These are phyloP conservation scores for Parthenolecanium corni DNA, from an alignment of 2,888 invertebrate species.

Conservation along the genomic window DNA sequence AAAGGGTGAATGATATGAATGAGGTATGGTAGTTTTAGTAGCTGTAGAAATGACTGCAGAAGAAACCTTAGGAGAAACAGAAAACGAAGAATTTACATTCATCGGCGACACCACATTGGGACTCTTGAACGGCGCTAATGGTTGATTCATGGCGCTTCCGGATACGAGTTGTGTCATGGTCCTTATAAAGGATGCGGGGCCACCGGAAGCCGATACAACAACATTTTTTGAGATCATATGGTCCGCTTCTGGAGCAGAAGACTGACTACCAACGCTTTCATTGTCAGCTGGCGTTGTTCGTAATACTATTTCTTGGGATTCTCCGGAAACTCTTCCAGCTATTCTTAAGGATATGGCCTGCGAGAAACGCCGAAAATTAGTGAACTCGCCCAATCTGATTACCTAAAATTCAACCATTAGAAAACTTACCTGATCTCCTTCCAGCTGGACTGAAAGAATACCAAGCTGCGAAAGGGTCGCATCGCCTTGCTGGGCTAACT, in stretches of 20 bases:
- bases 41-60: conserved; percentile 33
- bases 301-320: conserved; percentile 58
- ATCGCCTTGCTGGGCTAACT: conserved; percentile 83
- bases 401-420: not conserved
- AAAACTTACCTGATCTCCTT: conserved; percentile 60
- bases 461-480: conserved; percentile 80
- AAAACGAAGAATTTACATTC: not conserved
- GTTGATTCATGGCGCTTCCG: conserved; percentile 2
- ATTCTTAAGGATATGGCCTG: conserved; percentile 51
- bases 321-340: conserved; percentile 52
- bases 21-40: conserved; percentile 17
- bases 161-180: conserved; percentile 25
- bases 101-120: conserved; percentile 60
- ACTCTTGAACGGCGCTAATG: conserved; percentile 37
- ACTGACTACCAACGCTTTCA: conserved; percentile 23
- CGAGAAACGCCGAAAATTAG: not conserved
- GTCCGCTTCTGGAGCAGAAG: conserved; percentile 21
- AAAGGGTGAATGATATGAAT: conserved; percentile 46
- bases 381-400: not conserved
- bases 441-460: conserved; percentile 88
- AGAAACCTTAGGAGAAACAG: conserved; percentile 33
- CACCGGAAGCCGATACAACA: conserved; percentile 25
- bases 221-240: conserved; percentile 30
- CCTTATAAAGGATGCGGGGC: conserved; percentile 35
- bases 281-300: conserved; percentile 44